Conservation (phyloP, 2,113 vertebrate species). For the Aleadryas rufinucha region DNA sequence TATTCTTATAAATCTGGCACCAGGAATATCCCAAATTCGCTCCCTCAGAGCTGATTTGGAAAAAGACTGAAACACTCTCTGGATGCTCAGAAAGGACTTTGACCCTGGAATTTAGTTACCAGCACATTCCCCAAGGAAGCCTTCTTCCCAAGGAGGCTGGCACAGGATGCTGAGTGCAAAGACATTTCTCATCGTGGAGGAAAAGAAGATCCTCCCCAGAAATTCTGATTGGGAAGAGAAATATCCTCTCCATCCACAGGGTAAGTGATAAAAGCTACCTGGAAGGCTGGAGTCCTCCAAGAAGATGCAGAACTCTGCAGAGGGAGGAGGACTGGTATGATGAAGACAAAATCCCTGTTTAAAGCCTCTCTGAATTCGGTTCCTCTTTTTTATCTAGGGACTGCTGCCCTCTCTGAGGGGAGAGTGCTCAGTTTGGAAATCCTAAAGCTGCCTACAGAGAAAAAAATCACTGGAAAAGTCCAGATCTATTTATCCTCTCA, state of each 20-base stretch:
- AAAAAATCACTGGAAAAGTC: not conserved
- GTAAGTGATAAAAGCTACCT: not conserved
- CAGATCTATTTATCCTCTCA: not conserved
- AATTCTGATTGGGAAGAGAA: not conserved
- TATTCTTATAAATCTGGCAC: not conserved
- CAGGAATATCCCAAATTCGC: not conserved
- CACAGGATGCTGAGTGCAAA: not conserved
- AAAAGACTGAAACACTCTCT: not conserved
- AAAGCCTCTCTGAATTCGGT: not conserved
- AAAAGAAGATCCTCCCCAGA: not conserved
- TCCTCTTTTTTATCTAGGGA: not conserved
- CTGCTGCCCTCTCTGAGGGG: not conserved
- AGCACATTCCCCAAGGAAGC: not conserved
- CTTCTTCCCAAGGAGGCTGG: accelerated
- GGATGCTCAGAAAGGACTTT: not conserved
- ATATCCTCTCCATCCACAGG: not conserved
- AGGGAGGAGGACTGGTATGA: not conserved
- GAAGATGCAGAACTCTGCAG: not conserved
- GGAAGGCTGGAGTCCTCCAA: not conserved
- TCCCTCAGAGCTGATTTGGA: not conserved
- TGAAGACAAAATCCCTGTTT: not conserved
- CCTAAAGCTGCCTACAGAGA: not conserved
- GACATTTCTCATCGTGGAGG: not conserved
- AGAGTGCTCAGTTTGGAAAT: not conserved
- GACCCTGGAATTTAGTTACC: not conserved